These are phyloP conservation scores for Syrista parreyssii DNA, from an alignment of 2,888 invertebrate species.

Conservation along the genomic window DNA sequence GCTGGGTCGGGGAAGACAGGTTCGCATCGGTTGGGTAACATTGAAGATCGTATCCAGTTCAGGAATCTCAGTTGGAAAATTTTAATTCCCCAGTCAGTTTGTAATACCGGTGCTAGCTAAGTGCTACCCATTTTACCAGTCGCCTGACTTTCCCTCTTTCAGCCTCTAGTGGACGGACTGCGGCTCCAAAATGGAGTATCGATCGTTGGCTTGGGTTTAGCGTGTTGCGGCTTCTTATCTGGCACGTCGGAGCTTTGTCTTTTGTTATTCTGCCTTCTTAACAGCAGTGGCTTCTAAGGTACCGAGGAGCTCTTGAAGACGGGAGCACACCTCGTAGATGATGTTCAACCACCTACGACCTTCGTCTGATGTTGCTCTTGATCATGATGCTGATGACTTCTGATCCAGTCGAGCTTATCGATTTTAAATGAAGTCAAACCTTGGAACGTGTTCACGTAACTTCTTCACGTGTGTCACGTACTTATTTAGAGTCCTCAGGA, in stretches of 20 bases:
- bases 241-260: conserved; percentile 3
- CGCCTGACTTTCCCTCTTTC: not conserved
- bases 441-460: conserved; percentile 5
- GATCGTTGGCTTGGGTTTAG: conserved; percentile 15
- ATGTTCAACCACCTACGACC: not conserved
- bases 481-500: not conserved
- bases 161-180: not conserved
- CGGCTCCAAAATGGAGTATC: conserved; percentile 20
- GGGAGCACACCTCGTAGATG: not conserved
- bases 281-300: not conserved
- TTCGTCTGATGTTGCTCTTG: not conserved
- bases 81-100: not conserved
- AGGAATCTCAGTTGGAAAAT: not conserved
- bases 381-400: not conserved
- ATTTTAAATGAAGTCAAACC: not conserved
- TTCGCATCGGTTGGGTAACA: not conserved
- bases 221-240: conserved; percentile 20
- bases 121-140: not conserved
- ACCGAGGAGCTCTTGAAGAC: not conserved
- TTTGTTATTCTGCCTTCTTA: conserved; percentile 2
- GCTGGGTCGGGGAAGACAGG: not conserved
- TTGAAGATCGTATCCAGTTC: not conserved
- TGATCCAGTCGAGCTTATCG: not conserved
- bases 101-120: not conserved
- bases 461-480: not conserved